Evolutionary conservation across 2,888 invertebrate genomes (phyloP), one percentile per base, ranked within the genome.

Genomic region (Oligia strigilis): DNA sequence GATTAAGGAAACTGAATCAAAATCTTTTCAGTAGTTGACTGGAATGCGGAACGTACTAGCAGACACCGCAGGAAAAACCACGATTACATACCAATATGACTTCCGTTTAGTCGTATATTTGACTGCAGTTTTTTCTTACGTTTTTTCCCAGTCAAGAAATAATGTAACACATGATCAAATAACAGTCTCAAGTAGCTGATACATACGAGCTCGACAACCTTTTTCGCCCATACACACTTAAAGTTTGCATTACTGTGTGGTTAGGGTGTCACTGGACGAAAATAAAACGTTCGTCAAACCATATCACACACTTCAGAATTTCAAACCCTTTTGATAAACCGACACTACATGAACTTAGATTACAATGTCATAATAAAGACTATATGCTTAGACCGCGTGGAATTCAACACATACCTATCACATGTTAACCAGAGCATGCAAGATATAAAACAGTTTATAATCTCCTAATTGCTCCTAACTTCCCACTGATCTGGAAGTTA

Each of bases 371-470:
- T 66, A 65, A 79, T 11, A n/a, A 60, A 67, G 8, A 29, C 36
- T 52, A 62, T 19, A 11, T 72, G 75, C 60, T 77, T 60, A 67
- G 52, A 62, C 5, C 29, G 77, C 72, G 29, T 52, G 65, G 69
- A 78, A 83, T 79, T 36, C 72, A 87, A 36, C 80, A 52, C 65
- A 11, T 69, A 29, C 29, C 29, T 29, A 69, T 80, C 62, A 70
- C 49, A 17, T 77, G 58, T 11, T 52, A 84, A 87, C 17, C 72
- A 87, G 85, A 87, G 80, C 87, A n/a, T 60, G 52, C 14, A 72
- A 60, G 52, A 72, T 36, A 69, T 75, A 73, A 70, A 70, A n/a
- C 69, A 43, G 64, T 83, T 75, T 58, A 75, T 83, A 67, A 83
- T 72, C 65, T 72, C 5, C n/a, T 86, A 78, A 84, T 84, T 75